Base-by-base conservation (phyloP, 2,888 invertebrate genomes). In the Halocaridina rubra region DNA sequence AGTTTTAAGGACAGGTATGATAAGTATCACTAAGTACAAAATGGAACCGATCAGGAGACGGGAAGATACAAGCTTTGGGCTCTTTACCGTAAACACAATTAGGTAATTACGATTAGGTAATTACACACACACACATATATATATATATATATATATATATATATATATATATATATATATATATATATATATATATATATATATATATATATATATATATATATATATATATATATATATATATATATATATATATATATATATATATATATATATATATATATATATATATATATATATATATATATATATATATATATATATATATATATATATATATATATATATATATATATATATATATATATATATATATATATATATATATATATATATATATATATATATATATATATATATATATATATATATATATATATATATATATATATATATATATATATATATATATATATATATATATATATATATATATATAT, bases 91-190 rank as follows among this genome's bases (percentile, higher is more conserved):
- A n/a, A n/a, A n/a, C n/a, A n/a, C n/a, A n/a, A n/a, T n/a, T n/a
- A n/a, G n/a, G n/a, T n/a, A n/a, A n/a, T n/a, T n/a, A n/a, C n/a
- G n/a, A n/a, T n/a, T n/a, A n/a, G n/a, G n/a, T n/a, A n/a, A 53
- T 5, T 5, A 53, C 0, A 53, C 3, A 53, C 3, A 10, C 5
- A 53, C 3, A 13, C 5, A 53, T 5, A 53, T 53, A 53, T 5
- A 53, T 53, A 53, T 53, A 13, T 13, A 10, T 53, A 53, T 53
- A 10, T 53, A 53, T 53, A 13, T 74, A 53, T 74, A 46, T 46
- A 74, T 74, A 74, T 74, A 74, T 46, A 74, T 74, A 74, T 39
- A 46, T 74, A 46, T 64, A 64, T 64, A 64, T 64, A 64, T 64
- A 64, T 64, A 64, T 64, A 64, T 64, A 64, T 22, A 64, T 64